Evolutionary conservation across 2,113 vertebrate species (phyloP).

Genomic region (Mormyrus lacerda): DNA sequence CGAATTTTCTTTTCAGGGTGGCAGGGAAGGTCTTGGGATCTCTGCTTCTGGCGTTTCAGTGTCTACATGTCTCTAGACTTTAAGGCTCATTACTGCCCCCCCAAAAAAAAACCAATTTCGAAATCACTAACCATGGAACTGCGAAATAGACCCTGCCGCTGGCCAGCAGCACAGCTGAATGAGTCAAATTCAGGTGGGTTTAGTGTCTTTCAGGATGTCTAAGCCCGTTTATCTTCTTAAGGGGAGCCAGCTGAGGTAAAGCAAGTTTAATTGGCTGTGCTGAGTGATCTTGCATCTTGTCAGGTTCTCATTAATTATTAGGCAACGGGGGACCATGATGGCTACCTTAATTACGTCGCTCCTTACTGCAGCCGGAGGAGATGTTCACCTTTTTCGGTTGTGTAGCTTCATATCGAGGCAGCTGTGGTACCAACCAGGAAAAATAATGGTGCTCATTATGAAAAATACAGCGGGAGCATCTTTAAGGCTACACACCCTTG

Average conservation of each 20-base stretch:
- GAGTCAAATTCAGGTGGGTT: neutral
- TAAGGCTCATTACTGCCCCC: neutral
- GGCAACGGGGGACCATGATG: neutral
- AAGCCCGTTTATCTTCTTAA: constrained; percentile 34
- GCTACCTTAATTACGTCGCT: constrained; percentile 27
- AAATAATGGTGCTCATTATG: neutral
- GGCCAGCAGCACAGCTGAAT: neutral
- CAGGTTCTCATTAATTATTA: constrained; percentile 29
- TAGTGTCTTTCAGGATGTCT: neutral
- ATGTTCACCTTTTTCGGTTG: neutral
- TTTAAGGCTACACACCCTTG: neutral
- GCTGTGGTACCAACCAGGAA: neutral
- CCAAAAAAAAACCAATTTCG: neutral
- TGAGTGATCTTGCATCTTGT: constrained; percentile 31
- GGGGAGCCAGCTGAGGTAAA: constrained; percentile 25
- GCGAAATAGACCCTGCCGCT: neutral
- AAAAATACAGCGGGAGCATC: neutral
- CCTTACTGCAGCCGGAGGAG: constrained; percentile 14
- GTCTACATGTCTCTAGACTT: neutral
- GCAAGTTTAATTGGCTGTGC: constrained; percentile 49
- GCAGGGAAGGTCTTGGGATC: neutral
- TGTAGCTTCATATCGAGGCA: neutral
- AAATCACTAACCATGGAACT: neutral
- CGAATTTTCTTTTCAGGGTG: neutral
- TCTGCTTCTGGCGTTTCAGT: neutral